These are phyloP conservation scores for Rousettus madagascariensis DNA, from an alignment of 2,797 vertebrate species.

Conservation along the genomic window DNA sequence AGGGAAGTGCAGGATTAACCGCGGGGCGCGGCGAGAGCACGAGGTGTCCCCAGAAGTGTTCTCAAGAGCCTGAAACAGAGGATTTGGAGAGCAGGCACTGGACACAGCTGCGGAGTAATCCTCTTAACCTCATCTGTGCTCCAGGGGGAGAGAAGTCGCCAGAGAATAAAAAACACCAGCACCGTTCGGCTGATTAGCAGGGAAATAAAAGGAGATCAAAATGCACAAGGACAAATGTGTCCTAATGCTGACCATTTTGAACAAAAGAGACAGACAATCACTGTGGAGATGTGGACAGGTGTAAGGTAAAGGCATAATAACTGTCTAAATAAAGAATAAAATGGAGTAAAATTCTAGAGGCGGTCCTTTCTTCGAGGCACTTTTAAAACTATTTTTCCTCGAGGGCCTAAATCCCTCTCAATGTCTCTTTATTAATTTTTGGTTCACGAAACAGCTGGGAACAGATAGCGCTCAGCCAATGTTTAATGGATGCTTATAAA, in stretches of 20 bases:
- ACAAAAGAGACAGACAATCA: background rate
- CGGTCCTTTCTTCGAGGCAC: background rate
- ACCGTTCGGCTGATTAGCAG: background rate
- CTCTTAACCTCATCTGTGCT: slow-evolving; percentile 72
- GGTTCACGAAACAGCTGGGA: background rate
- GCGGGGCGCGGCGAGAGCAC: slow-evolving; percentile 59
- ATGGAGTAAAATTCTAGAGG: slow-evolving; percentile 62
- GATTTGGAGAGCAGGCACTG: slow-evolving; percentile 72
- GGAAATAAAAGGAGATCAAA: slow-evolving; percentile 46
- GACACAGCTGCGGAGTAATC: slow-evolving; percentile 70
- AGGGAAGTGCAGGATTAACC: slow-evolving; percentile 71
- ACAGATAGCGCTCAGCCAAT: background rate
- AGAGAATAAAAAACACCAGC: background rate
- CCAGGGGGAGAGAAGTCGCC: slow-evolving; percentile 14
- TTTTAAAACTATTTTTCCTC: background rate
- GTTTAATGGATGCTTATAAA: slow-evolving; percentile 33
- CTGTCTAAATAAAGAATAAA: background rate
- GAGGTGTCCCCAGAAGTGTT: slow-evolving; percentile 32
- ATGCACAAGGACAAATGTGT: background rate
- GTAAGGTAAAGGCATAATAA: background rate
- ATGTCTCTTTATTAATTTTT: slow-evolving; percentile 21
- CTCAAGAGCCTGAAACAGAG: slow-evolving; percentile 46
- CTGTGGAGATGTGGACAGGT: background rate
- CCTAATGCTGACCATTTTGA: background rate
- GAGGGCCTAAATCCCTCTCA: background rate